Base-by-base conservation (phyloP, 1,140 invertebrate species). In the Magallana gigas region DNA sequence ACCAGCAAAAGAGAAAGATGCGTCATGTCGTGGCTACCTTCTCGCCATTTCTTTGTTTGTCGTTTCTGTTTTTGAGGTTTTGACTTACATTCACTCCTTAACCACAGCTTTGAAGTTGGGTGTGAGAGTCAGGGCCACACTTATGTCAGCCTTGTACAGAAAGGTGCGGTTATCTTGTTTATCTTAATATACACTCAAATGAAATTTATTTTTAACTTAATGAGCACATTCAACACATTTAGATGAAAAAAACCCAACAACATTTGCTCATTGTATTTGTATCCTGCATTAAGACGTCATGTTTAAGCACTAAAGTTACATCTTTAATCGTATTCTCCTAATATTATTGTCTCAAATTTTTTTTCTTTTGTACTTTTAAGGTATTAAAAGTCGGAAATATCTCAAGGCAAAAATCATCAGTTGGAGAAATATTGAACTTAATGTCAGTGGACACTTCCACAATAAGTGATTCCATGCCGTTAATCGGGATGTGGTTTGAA, bases 401-500 rank as follows among this genome's bases (percentile, higher is more conserved):
- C 57, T 88, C 93, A 0, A 90, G 94, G 56, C 92, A 94, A 58
- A 89, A 93, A 64, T 93, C 95, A 11, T 96, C 96, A 1, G 93
- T 95, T 12, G 96, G 96, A 9, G 95, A 96, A 92, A 96, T 96
- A 82, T 95, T 96, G 59, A 96, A 96, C 90, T 89, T 96, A 58
- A 95, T 96, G 94, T 93, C 96, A 0, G 94, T 95, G 56, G 96
- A 96, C 92, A 93, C 94, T 8, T 92, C 95, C 76, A 89, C 91
- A 9, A 90, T 95, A 12, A 90, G 91, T 84, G 94, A 95, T 85
- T 88, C 95, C 48, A 93, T 93, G 8, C 93, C 91, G 1, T 99
- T 98, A 92, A 95, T 99, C 86, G 99, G 98, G 93, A 98, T 98
- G 97, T 96, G 99, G 90, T 99, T 98, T 98, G 99, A 98, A 1